Percentiles rank a stretch among this genome's conserved stretches.
Conservation (phyloP, 1,140 invertebrate genomes). For the Drosophila navojoa region DNA sequence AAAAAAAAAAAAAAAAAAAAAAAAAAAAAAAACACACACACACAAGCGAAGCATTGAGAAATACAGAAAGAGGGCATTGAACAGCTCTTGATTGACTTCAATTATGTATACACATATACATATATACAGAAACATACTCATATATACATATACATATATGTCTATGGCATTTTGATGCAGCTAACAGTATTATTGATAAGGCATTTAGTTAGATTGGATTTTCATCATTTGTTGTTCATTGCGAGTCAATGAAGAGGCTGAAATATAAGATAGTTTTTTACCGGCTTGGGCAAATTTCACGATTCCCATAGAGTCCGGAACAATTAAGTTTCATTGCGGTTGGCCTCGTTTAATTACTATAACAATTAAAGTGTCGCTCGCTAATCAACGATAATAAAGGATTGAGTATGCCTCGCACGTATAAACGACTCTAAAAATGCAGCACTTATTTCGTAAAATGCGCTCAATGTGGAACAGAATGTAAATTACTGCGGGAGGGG, state of each 20-base stretch:
- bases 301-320: conserved; percentile 8
- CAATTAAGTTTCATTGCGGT: conserved; percentile 10
- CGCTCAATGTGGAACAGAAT: too few species aligned
- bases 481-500: too few species aligned
- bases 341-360: conserved; percentile 13
- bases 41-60: background rate
- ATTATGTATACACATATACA: conserved; percentile 7
- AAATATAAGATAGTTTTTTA: background rate
- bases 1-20: too few species aligned
- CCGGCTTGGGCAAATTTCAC: conserved; percentile 3
- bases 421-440: conserved; percentile 2
- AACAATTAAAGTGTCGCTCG: conserved; percentile 25
- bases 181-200: conserved; percentile 21
- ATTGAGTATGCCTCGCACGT: conserved; percentile 29
- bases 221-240: conserved; percentile 4
- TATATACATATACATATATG: background rate
- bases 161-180: conserved; percentile 1
- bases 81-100: conserved; percentile 14
- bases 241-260: conserved; percentile 1
- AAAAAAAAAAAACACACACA: too few species aligned
- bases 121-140: background rate
- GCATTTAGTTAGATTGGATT: conserved; percentile 5
- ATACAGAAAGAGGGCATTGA: background rate
- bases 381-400: conserved; percentile 7
- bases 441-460: background rate